Evolutionary conservation across 2,113 vertebrate species (phyloP), one percentile per base, ranked within the genome.

Genomic region (Microcebus murinus): DNA sequence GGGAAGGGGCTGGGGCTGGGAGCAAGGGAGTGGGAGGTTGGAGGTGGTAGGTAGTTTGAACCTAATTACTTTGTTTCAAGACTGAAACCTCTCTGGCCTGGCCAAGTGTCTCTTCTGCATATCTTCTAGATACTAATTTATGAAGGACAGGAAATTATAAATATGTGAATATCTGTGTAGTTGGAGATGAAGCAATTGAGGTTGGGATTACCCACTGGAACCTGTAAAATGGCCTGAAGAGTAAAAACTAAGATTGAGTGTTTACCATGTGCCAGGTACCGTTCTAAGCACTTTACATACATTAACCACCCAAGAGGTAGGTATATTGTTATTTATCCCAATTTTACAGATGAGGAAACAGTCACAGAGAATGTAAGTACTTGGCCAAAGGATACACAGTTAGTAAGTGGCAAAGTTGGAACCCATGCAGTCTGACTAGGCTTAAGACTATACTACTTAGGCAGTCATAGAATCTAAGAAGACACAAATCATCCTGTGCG

Each of bases 291-390:
- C 83, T 86, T 21, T 91, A 57, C 2, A 27, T 34, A 63, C 39
- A 42, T 67, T 84, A 81, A 80, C 20, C 76, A 76, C n/a, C 39
- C 29, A 81, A 68, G 42, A 80, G 27, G 6, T 45, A 55, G 76
- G 18, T 77, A 25, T 83, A 14, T 39, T 50, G 34, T 52, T 63
- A 57, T 70, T 36, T 88, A 84, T 21, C 5, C 31, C 27, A 27
- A 77, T 74, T 95, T 90, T 91, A 96, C 77, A 92, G 65, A 68
- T 73, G 65, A 88, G 52, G 76, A 95, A 91, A 87, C 14, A 81
- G 50, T n/a, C 57, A 59, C 23, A 67, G 63, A 81, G 39, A 52
- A 15, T 29, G 79, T 92, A 74, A 57, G 15, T 94, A 50, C 80
- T 36, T 84, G 36, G 45, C 17, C 29, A 68, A 74, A 76, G 18